A percentile compares a stretch with the other conserved stretches of the same genome.
These are phyloP conservation scores for Trachemys scripta DNA, from an alignment of 2,113 vertebrate species.

Conservation along the genomic window DNA sequence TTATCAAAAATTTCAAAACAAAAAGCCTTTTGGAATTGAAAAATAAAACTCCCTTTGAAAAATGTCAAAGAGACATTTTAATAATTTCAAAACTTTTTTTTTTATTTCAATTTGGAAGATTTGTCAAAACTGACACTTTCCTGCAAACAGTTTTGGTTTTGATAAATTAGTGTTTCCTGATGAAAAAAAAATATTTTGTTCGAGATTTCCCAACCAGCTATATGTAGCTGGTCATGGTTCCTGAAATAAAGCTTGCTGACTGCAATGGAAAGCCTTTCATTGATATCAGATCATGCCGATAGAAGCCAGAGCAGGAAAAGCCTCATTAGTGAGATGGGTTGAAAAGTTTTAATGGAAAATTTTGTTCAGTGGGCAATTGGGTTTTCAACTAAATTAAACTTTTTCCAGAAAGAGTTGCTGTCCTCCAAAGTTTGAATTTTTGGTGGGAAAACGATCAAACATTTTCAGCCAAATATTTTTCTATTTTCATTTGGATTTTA, in stretches of 20 bases:
- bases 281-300: not conserved
- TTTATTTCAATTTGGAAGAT: not conserved
- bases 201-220: not conserved
- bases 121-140: not conserved
- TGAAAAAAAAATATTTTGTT: too few relatives aligned
- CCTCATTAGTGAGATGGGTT: not conserved
- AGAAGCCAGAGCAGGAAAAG: not conserved
- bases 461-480: not conserved
- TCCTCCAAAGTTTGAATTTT: too few relatives aligned
- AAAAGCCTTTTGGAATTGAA: not conserved
- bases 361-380: not conserved
- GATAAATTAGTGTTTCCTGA: too few relatives aligned
- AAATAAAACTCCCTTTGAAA: not conserved
- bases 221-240: rapidly evolving
- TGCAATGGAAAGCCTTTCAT: not conserved
- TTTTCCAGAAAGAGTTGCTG: not conserved
- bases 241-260: not conserved
- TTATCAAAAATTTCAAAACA: not conserved
- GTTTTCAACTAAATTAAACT: too few relatives aligned
- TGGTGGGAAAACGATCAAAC: not conserved
- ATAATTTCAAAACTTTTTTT: not conserved
- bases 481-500: too few relatives aligned
- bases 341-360: not conserved
- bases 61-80: too few relatives aligned
- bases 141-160: too few relatives aligned